Base-by-base conservation (phyloP, 2,888 invertebrate genomes). In the Globia sparganii region DNA sequence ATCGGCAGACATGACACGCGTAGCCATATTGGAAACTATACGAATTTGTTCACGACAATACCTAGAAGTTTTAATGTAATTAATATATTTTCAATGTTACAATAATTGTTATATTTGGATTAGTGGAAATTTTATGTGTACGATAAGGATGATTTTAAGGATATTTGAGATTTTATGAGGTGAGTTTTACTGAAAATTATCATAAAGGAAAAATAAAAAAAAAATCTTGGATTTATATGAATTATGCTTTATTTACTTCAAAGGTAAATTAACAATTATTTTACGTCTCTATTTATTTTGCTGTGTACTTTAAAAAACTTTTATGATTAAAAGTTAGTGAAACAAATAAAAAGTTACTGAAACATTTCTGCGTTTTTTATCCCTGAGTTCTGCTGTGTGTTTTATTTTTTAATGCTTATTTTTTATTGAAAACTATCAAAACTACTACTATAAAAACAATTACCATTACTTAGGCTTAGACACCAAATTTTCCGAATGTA, bases 1-100 rank as follows among this genome's bases (percentile, higher is more conserved):
- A 86, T 72, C 87, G 86, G 86, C 92, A 86, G 90, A 87, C 88
- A 89, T 91, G 90, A 82, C 85, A 82, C 85, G 78, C 88, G 90
- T 68, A 75, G 84, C 77, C 78, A 81, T 87, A 46, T 89, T 87
- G 77, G 31, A 76, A 75, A 81, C 69, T 62, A 68, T 72, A 78
- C 87, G 84, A 85, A 88, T 86, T 89, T 85, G 68, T 85, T 86
- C 78, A 77, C 86, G 85, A 88, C 83, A 87, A 85, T 82, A 81
- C 72, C 31, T 78, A 90, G 34, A 84, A 86, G 75, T 83, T 85
- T 46, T 72, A 80, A 86, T 81, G 75, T 76, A 71, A 78, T 76
- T 68, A 64, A 68, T 68, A 65, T 70, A 85, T 65, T 65, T 72
- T 34, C 21, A 75, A 75, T 77, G 65, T 68, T 72, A 83, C 1